Evolutionary conservation across 2,113 vertebrate species (phyloP), one percentile per base, ranked within the genome.

Genomic region (Ploceus nigricollis): DNA sequence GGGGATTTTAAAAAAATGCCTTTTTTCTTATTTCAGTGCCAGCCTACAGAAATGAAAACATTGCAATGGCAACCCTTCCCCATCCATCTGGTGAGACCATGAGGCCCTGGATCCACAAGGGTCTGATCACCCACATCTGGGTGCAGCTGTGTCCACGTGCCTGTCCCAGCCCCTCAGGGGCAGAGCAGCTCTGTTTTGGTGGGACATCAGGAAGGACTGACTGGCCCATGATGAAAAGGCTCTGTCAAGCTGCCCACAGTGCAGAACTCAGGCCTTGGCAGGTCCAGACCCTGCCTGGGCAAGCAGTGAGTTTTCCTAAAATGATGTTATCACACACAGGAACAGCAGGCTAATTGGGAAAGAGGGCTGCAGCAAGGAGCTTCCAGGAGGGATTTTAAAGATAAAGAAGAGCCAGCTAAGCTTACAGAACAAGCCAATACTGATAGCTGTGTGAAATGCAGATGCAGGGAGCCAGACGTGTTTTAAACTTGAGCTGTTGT

Each of bases 391-490:
- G 48, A n/a, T 75, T 94, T 58, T n/a, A 90, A 92, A 96, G 89
- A 88, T 84, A 57, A 95, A 94, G 79, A 85, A 91, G 91, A 97
- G 80, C 70, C 81, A 94, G 79, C 64, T 95, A 94, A 84, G 69
- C 64, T 54, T 42, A 27, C 39, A 97, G 70, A 95, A 91, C 89
- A 94, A 82, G 82, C 82, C 77, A 40, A n/a, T 90, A 71, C 66
- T 91, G 76, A 96, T 90, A 70, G 68, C 81, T 93, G 56, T 81
- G 66, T 93, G 95, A 95, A 97, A 97, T 72, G 81, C 87, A 93
- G 87, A 94, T 57, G 89, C 54, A 90, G 75, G 71, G 78, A 97
- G 92, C 23, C 72, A 91, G 77, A 97, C 95, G 60, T 47, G 7
- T 82, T 97, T 96, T 91, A 80, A 94, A 95, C 80, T 63, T 45